Conservation (phyloP, 2,888 invertebrate species). For the Labia minor region DNA sequence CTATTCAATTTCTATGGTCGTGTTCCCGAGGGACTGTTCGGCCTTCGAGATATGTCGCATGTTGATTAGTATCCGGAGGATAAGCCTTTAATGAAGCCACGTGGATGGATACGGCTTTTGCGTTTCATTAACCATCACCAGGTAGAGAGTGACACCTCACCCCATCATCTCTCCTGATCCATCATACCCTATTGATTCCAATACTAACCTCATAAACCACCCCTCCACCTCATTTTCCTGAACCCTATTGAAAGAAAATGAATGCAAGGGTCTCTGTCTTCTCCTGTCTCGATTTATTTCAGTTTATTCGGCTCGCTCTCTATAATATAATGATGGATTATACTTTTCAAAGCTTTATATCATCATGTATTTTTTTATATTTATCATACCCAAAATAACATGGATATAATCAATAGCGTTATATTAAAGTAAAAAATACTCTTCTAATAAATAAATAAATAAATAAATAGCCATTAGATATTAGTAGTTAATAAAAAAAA, state of each 20-base stretch:
- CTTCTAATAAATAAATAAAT: no score
- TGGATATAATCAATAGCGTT: no score
- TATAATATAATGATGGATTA: background rate
- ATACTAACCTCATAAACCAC: background rate
- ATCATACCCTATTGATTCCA: background rate
- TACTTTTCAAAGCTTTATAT: no score
- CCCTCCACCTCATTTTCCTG: background rate
- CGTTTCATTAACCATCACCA: background rate
- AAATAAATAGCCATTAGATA: no score
- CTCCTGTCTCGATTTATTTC: background rate
- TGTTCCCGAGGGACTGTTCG: background rate
- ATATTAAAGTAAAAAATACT: no score
- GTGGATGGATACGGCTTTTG: background rate
- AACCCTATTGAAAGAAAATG: background rate
- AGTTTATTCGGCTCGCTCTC: background rate
- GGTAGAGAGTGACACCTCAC: background rate
- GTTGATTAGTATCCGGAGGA: conserved; percentile 3
- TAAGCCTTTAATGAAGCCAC: background rate
- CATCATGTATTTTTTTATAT: no score
- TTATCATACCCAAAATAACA: no score
- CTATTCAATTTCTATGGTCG: no score
- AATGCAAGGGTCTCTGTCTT: background rate
- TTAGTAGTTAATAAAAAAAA: no score
- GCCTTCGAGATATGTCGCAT: conserved; percentile 1
- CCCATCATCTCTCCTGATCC: background rate